Conservation (phyloP, 2,888 invertebrate genomes). For the Carterocephalus palaemon region DNA sequence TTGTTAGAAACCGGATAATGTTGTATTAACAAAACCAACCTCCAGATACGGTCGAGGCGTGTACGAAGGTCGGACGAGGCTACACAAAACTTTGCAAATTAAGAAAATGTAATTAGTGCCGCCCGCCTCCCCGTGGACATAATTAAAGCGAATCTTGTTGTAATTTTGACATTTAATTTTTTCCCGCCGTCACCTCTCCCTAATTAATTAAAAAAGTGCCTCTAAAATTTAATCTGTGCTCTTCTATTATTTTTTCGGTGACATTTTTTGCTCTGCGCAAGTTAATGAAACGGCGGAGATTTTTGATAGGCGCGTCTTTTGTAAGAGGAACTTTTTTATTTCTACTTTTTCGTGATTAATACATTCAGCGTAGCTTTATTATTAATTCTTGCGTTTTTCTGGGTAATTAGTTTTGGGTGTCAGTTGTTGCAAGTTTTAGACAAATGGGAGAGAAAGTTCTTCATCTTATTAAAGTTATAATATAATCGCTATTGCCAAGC, state of each 20-base stretch:
- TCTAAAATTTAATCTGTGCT: constrained; percentile 74
- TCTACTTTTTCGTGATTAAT: constrained; percentile 51
- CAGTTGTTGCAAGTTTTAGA: background rate
- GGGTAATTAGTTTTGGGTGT: constrained; percentile 25
- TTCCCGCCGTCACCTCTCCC: constrained; percentile 63
- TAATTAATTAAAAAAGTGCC: constrained; percentile 72
- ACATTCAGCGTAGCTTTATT: constrained; percentile 35
- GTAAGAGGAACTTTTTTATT: constrained; percentile 40
- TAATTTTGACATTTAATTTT: constrained; percentile 78
- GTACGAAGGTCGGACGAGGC: constrained; percentile 42
- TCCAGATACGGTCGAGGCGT: too few species aligned
- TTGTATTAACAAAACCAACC: too few species aligned
- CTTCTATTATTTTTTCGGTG: constrained; percentile 50
- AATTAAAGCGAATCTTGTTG: constrained; percentile 76
- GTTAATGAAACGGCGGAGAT: constrained; percentile 70
- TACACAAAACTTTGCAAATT: constrained; percentile 70
- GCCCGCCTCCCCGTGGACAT: constrained; percentile 52
- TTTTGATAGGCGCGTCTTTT: constrained; percentile 52
- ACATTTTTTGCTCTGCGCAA: constrained; percentile 55
- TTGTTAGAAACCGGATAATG: too few species aligned
- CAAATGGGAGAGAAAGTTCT: constrained; percentile 3
- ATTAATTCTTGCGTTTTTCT: constrained; percentile 29
- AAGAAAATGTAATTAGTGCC: constrained; percentile 76
- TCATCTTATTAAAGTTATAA: background rate
- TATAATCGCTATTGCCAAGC: background rate